Percentiles rank a stretch among this genome's conserved stretches.
These are phyloP conservation scores for Holothuria glaberrima DNA, from an alignment of 35 echinoderm and acorn worm species.

Conservation along the genomic window DNA sequence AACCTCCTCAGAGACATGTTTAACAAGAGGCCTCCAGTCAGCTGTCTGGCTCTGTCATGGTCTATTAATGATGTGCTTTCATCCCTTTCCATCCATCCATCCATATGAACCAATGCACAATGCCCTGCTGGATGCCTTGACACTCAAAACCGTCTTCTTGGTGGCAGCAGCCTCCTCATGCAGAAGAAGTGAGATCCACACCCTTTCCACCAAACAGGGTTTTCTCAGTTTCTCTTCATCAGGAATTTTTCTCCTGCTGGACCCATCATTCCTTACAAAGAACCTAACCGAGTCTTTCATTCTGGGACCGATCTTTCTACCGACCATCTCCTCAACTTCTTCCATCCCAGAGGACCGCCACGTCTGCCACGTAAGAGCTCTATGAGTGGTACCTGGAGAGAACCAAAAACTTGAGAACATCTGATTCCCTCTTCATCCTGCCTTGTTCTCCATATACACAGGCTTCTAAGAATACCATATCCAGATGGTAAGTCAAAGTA, in stretches of 20 bases:
- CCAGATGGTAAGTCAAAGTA: too few species aligned
- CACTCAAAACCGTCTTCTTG: constrained; percentile 27
- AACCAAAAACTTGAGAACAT: background rate
- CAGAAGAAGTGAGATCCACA: background rate
- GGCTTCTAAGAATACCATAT: too few species aligned
- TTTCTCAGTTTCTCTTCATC: background rate
- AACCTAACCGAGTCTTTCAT: background rate
- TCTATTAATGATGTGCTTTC: too few species aligned
- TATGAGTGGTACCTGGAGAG: constrained; percentile 19
- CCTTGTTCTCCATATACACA: background rate
- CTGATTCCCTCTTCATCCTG: background rate
- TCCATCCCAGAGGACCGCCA: background rate
- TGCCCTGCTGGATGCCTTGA: background rate
- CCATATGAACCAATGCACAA: constrained; percentile 34
- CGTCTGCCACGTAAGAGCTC: constrained; percentile 6
- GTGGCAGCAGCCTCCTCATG: background rate
- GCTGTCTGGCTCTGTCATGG: too few species aligned
- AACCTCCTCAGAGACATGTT: too few species aligned
- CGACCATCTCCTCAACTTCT: background rate
- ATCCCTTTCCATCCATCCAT: too few species aligned
- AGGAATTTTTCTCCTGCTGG: background rate
- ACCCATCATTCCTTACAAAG: constrained; percentile 37
- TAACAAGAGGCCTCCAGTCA: too few species aligned
- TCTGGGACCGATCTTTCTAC: constrained; percentile 19
- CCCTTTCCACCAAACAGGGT: background rate